phyloP scores from a whole-genome alignment of 2,113 vertebrate species.

The Stegastes partitus region DNA sequence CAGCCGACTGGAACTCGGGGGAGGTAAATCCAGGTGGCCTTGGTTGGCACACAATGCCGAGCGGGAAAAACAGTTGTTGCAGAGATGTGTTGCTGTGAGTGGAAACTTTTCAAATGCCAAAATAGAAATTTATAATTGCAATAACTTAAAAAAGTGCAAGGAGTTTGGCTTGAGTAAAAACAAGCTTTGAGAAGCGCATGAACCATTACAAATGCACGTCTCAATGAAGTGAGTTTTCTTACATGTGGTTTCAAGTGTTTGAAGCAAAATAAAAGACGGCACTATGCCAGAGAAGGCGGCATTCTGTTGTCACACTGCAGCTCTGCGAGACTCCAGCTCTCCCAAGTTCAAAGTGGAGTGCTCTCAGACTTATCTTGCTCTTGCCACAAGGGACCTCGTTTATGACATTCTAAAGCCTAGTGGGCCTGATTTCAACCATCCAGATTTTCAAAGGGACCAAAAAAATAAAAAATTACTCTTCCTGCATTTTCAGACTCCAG shows the following conservation, averaged over 20 bases:
- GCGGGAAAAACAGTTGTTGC: constrained; percentile 15
- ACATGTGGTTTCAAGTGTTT: constrained; percentile 52
- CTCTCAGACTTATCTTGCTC: constrained; percentile 40
- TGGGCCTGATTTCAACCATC: constrained; percentile 30
- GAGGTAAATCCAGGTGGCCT: constrained; percentile 52
- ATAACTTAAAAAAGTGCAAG: constrained; percentile 6
- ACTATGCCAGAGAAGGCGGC: neutral
- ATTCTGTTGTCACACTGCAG: constrained; percentile 32
- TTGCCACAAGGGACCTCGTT: constrained; percentile 52
- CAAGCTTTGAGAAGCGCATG: neutral
- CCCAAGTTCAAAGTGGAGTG: constrained; percentile 52
- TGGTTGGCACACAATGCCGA: constrained; percentile 31
- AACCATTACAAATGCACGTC: neutral
- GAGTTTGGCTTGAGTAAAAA: constrained; percentile 29
- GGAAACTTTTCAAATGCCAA: constrained; percentile 5
- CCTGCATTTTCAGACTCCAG: constrained; percentile 3
- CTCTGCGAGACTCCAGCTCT: constrained; percentile 5
- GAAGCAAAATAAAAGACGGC: constrained; percentile 27
- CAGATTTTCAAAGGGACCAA: constrained; percentile 29
- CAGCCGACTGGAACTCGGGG: constrained; percentile 33
- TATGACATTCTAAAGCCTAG: constrained; percentile 37
- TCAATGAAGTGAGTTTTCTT: constrained; percentile 14
- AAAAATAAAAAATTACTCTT: neutral
- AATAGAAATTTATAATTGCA: constrained; percentile 25
- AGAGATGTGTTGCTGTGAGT: neutral